Evolutionary conservation across 2,113 vertebrate genomes (phyloP).

Genomic region (Leiothrix lutea): DNA sequence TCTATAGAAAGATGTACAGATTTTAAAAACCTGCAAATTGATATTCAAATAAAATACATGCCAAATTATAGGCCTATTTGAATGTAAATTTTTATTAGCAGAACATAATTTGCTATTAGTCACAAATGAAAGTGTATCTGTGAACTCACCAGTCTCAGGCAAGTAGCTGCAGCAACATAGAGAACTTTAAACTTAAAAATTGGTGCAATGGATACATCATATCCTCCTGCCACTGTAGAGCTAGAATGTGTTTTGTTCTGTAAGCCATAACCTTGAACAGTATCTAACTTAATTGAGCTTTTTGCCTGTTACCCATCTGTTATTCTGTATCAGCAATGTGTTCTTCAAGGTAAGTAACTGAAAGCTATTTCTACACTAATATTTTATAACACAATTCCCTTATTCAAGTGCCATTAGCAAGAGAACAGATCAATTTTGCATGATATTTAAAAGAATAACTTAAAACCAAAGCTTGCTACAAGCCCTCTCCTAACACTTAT

Average conservation of each 20-base stretch:
- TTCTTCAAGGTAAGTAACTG: not conserved
- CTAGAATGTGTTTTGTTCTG: not conserved
- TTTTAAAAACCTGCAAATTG: not conserved
- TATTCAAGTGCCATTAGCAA: not conserved
- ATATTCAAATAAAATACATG: not conserved
- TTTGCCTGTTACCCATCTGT: not conserved
- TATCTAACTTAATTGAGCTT: not conserved
- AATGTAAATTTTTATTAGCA: not conserved
- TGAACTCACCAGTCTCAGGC: not conserved
- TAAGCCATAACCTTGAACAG: not conserved
- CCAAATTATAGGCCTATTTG: not conserved
- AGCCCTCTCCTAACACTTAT: not conserved
- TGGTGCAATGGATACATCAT: not conserved
- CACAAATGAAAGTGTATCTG: not conserved
- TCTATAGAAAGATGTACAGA: not conserved
- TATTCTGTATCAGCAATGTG: not conserved
- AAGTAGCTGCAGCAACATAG: not conserved
- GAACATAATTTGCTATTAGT: not conserved
- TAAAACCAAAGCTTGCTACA: not conserved
- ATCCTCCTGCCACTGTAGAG: not conserved
- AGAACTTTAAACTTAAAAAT: not conserved
- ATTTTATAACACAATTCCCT: not conserved
- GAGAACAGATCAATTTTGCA: not conserved
- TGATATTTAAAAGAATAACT: not conserved
- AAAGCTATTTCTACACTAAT: not conserved